Conservation (phyloP, 2,888 invertebrate genomes). For the Cryptocephalus primarius region DNA sequence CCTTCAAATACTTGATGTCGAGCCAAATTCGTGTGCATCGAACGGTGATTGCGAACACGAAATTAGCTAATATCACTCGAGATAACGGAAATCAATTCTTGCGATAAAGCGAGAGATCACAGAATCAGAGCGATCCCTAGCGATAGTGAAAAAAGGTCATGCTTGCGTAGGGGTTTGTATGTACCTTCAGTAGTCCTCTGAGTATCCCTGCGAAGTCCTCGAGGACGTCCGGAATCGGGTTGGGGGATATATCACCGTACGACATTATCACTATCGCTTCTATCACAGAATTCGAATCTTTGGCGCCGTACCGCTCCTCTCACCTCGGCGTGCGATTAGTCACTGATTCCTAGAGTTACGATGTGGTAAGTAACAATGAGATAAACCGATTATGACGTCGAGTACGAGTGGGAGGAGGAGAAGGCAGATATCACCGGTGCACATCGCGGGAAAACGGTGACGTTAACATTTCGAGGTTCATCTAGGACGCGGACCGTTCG, state of each 20-base stretch:
- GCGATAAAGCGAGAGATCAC: too few relatives aligned
- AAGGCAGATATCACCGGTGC: not conserved
- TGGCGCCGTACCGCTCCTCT: not conserved
- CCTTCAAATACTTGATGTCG: too few relatives aligned
- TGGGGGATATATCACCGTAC: slow-evolving; percentile 52
- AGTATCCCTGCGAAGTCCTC: slow-evolving; percentile 47
- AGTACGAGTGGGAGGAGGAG: not conserved
- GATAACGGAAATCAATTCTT: too few relatives aligned
- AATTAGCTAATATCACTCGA: too few relatives aligned
- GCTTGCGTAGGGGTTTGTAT: too few relatives aligned
- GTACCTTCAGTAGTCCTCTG: slow-evolving; percentile 13
- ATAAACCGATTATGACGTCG: not conserved
- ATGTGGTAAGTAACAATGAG: not conserved
- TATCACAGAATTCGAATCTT: not conserved
- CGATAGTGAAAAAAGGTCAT: too few relatives aligned
- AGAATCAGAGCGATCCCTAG: too few relatives aligned
- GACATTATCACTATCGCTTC: slow-evolving; percentile 40
- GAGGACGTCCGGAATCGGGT: slow-evolving; percentile 57
- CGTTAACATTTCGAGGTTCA: too few relatives aligned
- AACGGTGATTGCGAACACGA: too few relatives aligned
- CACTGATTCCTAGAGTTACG: not conserved
- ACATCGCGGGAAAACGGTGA: not conserved
- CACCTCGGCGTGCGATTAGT: not conserved
- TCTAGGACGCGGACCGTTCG: too few relatives aligned
- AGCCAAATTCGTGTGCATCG: too few relatives aligned